Evolutionary conservation across 1,140 invertebrate species (phyloP), one percentile per base, ranked within the genome.

Genomic region (Chrysomallon squamiferum): DNA sequence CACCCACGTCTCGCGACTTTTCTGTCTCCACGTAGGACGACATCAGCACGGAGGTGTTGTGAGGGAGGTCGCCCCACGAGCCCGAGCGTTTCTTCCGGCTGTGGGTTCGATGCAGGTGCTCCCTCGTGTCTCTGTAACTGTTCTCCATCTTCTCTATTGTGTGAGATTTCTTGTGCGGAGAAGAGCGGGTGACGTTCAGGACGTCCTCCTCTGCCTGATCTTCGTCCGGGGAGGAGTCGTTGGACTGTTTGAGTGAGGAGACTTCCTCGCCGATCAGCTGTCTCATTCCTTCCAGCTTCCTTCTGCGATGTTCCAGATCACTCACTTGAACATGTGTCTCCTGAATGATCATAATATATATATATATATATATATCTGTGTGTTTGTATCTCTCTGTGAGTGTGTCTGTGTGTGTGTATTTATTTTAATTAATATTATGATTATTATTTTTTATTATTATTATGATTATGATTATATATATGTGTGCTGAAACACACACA

Each of bases 251-350:
- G 6, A 35, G 15, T 49, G 66, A 59, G 35, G 60, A 56, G 43
- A 68, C 65, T 29, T 50, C 80, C 92, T 74, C 94, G 92, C 82
- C 94, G 92, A 79, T 94, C 91, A 82, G 93, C 92, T 93, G 91
- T 20, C 94, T 87, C 49, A 95, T 85, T 85, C 95, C 93, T 76
- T 92, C 89, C 84, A 95, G 92, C 78, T 90, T 89, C 79, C 88
- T 87, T 68, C 93, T 86, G 54, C 90, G 89, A 57, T 85, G 77
- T 72, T 87, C 80, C 65, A 77, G 71, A 68, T 85, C 75, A 62
- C 72, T 57, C 22, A 75, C 72, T 66, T 76, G 35, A 38, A 15
- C 15, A 38, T 38, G 35, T 5, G 35, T 15, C 15, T 38, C 35
- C 35, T 38, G 35, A 38, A 38, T 7, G n/a, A n/a, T n/a, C n/a